Percentiles rank a stretch among this genome's conserved stretches.
phyloP scores from a whole-genome alignment of 1,140 invertebrate genomes.

The Cyclargus thomasi region DNA sequence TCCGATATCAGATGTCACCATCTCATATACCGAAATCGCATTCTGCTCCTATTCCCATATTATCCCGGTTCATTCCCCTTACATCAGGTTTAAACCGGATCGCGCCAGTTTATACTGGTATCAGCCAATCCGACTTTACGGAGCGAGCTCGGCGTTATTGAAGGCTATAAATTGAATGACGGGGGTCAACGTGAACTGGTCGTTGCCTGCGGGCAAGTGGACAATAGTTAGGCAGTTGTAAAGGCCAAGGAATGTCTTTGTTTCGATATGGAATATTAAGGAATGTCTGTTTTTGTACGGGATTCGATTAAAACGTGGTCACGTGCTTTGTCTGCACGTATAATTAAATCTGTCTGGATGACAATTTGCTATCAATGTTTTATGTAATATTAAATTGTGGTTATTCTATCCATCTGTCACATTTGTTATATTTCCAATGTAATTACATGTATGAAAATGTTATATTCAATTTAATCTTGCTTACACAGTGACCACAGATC shows the following conservation, averaged over 20 bases:
- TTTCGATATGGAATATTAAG: constrained; percentile 43
- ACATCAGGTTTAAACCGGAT: constrained; percentile 56
- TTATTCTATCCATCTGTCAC: too few relatives aligned
- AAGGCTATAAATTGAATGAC: constrained; percentile 42
- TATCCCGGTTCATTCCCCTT: constrained; percentile 62
- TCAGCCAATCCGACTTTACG: constrained; percentile 35
- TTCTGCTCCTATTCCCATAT: constrained; percentile 59
- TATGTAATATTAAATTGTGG: too few relatives aligned
- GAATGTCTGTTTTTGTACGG: constrained; percentile 37
- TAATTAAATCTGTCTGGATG: constrained; percentile 1
- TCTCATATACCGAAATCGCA: constrained; percentile 60
- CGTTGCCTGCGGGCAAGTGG: constrained; percentile 53
- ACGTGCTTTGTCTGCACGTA: constrained; percentile 16
- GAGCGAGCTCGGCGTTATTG: constrained; percentile 33
- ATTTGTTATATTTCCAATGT: too few relatives aligned
- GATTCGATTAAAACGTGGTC: constrained; percentile 46
- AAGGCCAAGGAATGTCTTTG: constrained; percentile 57
- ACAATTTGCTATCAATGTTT: too few relatives aligned
- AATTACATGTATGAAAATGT: too few relatives aligned
- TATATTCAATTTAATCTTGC: too few relatives aligned
- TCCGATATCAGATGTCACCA: constrained; percentile 54
- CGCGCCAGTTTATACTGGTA: constrained; percentile 47
- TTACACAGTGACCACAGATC: too few relatives aligned
- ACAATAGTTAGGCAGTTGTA: constrained; percentile 54
- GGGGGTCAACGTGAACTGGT: constrained; percentile 39